Evolutionary conservation across 1,140 invertebrate genomes (phyloP), one percentile per base, ranked within the genome.

Genomic region (Drosophila chauvacae): DNA sequence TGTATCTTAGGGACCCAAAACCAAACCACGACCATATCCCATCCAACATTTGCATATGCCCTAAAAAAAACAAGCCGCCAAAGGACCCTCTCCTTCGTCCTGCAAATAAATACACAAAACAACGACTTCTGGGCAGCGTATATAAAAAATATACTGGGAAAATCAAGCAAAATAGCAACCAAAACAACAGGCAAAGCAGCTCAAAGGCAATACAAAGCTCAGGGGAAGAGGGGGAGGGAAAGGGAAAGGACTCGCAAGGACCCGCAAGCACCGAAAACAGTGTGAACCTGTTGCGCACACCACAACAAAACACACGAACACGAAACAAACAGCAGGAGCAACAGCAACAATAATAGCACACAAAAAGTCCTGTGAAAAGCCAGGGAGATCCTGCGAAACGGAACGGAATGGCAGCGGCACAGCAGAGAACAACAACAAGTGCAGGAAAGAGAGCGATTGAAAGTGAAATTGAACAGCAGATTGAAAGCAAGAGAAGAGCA

Each of bases 211-310:
- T 23, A 78, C 51, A 61, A 59, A 48, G 61, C 37, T 30, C 23
- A n/a, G 9, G 1, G 7, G 18, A 14, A 11, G 20, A 26, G 28
- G 56, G 18, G 39, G 50, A 11, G 10, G 42, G 45, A 20, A 14
- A 37, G 44, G n/a, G 37, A 18, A 33, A n/a, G 64, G 33, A 48
- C 60, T 10, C 14, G 47, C 13, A 41, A 44, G 35, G 55, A 57
- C 57, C 6, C 20, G 53, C 18, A 62, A 62, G 35, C 35, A 57
- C 55, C 16, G 39, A 10, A 37, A 30, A 18, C 53, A 66, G 42
- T 48, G 42, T 88, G 78, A 88, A 88, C 85, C 85, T 88, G 85
- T 88, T 88, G 85, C 85, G 60, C 74, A 76, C 61, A 58, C 50
- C 78, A 79, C 73, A 73, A 77, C 70, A 78, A 70, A 70, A 77